Evolutionary conservation across 2,888 invertebrate genomes (phyloP), one percentile per base, ranked within the genome.

Genomic region (Chromoteleia sp.): DNA sequence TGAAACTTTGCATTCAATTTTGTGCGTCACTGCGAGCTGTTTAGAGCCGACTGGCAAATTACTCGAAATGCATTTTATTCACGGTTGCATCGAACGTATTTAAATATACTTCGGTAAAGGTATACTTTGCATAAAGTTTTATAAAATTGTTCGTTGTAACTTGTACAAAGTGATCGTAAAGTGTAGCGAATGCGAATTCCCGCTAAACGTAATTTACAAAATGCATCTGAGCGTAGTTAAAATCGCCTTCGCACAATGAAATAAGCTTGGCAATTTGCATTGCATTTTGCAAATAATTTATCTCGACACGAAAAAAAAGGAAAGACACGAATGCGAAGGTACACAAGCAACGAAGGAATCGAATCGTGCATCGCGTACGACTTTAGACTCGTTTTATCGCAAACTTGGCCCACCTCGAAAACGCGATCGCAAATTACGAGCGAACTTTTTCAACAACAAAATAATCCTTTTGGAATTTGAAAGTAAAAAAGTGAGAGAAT

Each of bases 71-170:
- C 17, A 63, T 14, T 63, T 71, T 59, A 71, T 71, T 71, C 50
- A 43, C 61, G 8, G 14, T 43, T 39, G 45, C 63, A 59, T 74
- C 43, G 33, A 75, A 75, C 45, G 74, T 58, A 75, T 58, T 75
- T 65, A 58, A 75, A 75, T 65, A 65, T 19, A 43, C 39, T 75
- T 58, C 54, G 63, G 17, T 12, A 36, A 52, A 50, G 14, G 48
- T 54, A 58, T 50, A 75, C 65, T 58, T 58, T 65, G 65, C 56
- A 75, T 75, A 74, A 74, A 75, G 56, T 75, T 75, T 65, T 75
- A 75, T 75, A 58, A 65, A 75, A 58, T 45, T 65, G 56, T 75
- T 58, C 33, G 39, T 39, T 54, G 74, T 56, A 74, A 74, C 63
- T 63, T 61, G 61, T 71, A 41, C 59, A 7, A 21, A 39, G 63